Evolutionary conservation across 2,797 vertebrate genomes (phyloP), one percentile per base, ranked within the genome.

Genomic region (Cirrhinus molitorella): DNA sequence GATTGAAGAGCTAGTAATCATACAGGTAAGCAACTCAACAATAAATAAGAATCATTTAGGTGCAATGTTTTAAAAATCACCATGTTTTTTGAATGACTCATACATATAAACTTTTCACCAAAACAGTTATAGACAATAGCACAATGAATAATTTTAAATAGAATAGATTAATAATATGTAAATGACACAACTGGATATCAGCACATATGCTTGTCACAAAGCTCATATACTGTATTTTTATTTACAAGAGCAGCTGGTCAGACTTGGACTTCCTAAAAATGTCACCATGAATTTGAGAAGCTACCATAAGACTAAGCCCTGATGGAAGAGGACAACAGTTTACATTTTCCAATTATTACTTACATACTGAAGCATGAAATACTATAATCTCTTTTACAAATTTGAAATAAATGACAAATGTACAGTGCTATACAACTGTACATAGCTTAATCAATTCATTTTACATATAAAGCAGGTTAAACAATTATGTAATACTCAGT

Each of bases 171-270:
- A 21, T 21, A 17, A 66, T 21, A 11, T 23, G 23, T 25, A 59
- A 59, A 59, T 19, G 1, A 34, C 3, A 21, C 28, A 28, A 65
- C 28, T 66, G 31, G 19, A 34, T 37, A 34, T 37, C 8, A 65
- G 31, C 9, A 31, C 17, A 65, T 37, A 37, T 37, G 34, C 7
- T 10, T 37, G 17, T 65, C 28, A 65, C 17, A 34, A 65, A 65
- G 16, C 16, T 68, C 5, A 28, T 70, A 10, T 47, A 37, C 34
- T 37, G 34, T 37, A 73, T 34, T 81, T 81, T 81, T 37, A 81
- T 67, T 1, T 47, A 2, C 67, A 81, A 11, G 17, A 47, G 40
- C 53, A 72, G 40, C 10, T 79, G 10, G 2, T 79, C 12, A 68
- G 21, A 37, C 37, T 12, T 1, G 40, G 79, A 70, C 3, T 61